Percentiles rank a stretch among this genome's conserved stretches.
Evolutionary conservation across 92 coral and sea anemone genomes (phyloP).

Genomic region (Porites lobata): DNA sequence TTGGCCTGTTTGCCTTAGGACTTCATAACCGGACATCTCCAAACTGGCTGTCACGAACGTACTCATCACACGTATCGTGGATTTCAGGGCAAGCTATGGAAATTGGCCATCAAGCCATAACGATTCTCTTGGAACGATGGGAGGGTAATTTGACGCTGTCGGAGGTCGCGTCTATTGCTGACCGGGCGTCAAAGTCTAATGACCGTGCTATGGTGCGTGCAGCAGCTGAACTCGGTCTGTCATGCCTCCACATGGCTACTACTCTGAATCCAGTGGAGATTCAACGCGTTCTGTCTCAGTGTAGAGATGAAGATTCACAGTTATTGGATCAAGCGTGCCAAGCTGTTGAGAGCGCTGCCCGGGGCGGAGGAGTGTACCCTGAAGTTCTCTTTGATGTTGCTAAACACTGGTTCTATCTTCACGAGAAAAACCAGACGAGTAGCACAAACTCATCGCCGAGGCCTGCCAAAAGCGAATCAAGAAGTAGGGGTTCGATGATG

Average conservation of each 20-base stretch:
- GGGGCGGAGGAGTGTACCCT: conserved; percentile 99
- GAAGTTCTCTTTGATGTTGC: conserved; percentile 98
- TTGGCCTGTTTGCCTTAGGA: conserved; percentile 96
- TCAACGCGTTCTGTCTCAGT: conserved; percentile 90
- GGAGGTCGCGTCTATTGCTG: conserved; percentile 97
- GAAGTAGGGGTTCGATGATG: conserved; percentile 69
- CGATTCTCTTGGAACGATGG: conserved; percentile 87
- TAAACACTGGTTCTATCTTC: conserved; percentile 91
- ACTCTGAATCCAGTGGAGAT: conserved; percentile 96
- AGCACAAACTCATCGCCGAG: conserved; percentile 39
- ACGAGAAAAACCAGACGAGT: conserved; percentile 82
- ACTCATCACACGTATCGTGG: conserved; percentile 99
- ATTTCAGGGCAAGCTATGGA: conserved; percentile 99
- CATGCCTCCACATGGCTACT: conserved; percentile 97
- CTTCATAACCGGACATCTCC: conserved; percentile 93
- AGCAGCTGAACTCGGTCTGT: conserved; percentile 95
- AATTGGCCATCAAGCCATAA: conserved; percentile 90
- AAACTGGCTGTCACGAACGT: conserved; percentile 97
- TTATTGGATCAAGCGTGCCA: conserved; percentile 91
- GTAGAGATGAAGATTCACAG: conserved; percentile 91
- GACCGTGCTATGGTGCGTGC: conserved; percentile 93
- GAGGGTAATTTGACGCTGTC: conserved; percentile 94
- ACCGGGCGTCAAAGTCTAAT: conserved; percentile 95
- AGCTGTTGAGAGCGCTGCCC: conserved; percentile 95
- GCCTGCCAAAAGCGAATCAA: conserved; percentile 76